A percentile compares a stretch with the other conserved stretches of the same genome.
phyloP scores from a whole-genome alignment of 23 tunicate species.

The Aplidium turbinatum region DNA sequence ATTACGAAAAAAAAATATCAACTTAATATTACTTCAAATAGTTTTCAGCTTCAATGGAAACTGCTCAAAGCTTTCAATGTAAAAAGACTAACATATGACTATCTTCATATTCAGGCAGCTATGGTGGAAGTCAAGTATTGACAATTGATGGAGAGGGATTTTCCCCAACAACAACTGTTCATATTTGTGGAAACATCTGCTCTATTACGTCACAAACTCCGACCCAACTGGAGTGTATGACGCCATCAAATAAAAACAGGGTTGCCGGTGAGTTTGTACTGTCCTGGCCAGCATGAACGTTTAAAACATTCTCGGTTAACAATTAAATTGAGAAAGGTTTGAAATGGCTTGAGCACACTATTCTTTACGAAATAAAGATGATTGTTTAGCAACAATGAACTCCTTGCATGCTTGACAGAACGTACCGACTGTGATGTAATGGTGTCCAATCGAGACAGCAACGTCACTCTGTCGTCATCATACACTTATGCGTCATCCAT shows the following conservation, averaged over 20 bases:
- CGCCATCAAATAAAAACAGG: not conserved
- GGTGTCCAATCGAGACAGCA: not conserved
- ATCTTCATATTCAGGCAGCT: conserved; percentile 66
- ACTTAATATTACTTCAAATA: too few species aligned
- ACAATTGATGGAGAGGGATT: conserved; percentile 67
- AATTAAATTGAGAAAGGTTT: too few species aligned
- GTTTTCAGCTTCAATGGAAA: too few species aligned
- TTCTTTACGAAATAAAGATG: not conserved
- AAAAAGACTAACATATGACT: too few species aligned
- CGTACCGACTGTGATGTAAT: not conserved
- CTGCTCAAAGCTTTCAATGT: too few species aligned
- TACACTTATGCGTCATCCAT: conserved; percentile 45
- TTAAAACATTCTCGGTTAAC: too few species aligned
- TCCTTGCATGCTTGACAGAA: too few species aligned
- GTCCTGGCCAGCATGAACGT: too few species aligned
- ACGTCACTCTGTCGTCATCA: not conserved
- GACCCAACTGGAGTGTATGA: not conserved
- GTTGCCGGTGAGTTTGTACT: too few species aligned
- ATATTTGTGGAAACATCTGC: conserved; percentile 32
- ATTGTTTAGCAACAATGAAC: not conserved
- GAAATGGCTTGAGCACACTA: not conserved
- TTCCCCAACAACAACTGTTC: conserved; percentile 19
- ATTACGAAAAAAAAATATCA: too few species aligned
- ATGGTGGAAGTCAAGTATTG: conserved; percentile 60
- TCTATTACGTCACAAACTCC: not conserved